A percentile compares a stretch with the other conserved stretches of the same genome.
Evolutionary conservation across 2,113 vertebrate genomes (phyloP).

Genomic region (Cisticola juncidis): DNA sequence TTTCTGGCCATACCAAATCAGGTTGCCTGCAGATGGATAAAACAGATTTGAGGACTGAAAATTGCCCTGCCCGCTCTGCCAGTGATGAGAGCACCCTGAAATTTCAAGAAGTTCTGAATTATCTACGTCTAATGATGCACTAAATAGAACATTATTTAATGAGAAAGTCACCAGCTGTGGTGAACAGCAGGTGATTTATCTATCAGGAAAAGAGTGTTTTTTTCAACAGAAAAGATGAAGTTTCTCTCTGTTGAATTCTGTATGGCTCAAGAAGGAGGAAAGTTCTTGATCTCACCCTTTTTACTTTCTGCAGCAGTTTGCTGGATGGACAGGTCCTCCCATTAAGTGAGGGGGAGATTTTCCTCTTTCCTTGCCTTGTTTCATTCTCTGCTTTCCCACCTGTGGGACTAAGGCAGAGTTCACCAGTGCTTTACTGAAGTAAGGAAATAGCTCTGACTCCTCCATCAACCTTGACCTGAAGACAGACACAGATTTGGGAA

Average conservation of each 20-base stretch:
- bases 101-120: background rate
- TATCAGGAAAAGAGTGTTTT: background rate
- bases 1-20: background rate
- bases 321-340: background rate
- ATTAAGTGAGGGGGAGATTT: background rate
- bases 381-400: background rate
- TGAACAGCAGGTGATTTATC: background rate
- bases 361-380: background rate
- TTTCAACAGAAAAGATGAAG: background rate
- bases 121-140: background rate
- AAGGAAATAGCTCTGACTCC: background rate
- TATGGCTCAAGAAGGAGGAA: background rate
- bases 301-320: background rate
- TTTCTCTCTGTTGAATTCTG: conserved; percentile 2
- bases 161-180: background rate
- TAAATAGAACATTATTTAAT: background rate
- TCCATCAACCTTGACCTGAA: background rate
- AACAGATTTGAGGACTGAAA: background rate
- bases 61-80: background rate
- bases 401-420: background rate
- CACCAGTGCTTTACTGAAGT: background rate
- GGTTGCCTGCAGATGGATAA: background rate
- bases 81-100: background rate
- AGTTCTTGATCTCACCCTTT: background rate
- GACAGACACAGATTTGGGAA: background rate